Conservation (phyloP, 2,888 invertebrate species). For the Colletes collaris region DNA sequence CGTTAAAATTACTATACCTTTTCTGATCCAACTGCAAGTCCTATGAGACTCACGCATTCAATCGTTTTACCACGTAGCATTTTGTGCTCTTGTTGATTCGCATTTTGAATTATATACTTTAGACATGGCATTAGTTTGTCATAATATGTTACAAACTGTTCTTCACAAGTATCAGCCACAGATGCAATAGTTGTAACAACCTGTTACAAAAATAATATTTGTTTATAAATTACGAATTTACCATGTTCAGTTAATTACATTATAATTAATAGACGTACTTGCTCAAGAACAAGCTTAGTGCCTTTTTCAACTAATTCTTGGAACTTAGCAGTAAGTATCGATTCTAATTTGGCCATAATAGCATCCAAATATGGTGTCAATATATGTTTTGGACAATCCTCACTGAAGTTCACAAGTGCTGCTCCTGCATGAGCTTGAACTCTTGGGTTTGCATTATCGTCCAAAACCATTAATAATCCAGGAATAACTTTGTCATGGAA, state of each 20-base stretch:
- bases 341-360: conserved; percentile 95
- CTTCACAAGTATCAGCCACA: conserved; percentile 98
- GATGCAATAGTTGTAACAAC: conserved; percentile 99
- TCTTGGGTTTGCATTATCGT: conserved; percentile 95
- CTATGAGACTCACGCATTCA: conserved; percentile 99
- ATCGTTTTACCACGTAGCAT: conserved; percentile 98
- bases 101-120: conserved; percentile 98
- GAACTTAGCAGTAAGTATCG: conserved; percentile 95
- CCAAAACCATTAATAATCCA: conserved; percentile 93
- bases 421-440: conserved; percentile 95
- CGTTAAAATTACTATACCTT: conserved; percentile 82
- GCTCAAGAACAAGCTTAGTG: conserved; percentile 97
- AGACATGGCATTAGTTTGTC: conserved; percentile 95
- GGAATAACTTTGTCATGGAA: conserved; percentile 98
- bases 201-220: conserved; percentile 55
- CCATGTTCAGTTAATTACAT: conserved; percentile 2
- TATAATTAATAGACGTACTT: conserved; percentile 82
- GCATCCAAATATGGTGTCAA: conserved; percentile 95
- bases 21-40: conserved; percentile 92
- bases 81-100: conserved; percentile 93
- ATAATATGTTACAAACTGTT: conserved; percentile 97
- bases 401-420: conserved; percentile 99
- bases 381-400: conserved; percentile 98
- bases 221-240: background rate
- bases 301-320: conserved; percentile 97